Percentiles rank a stretch among this genome's conserved stretches.
These are phyloP conservation scores for Solen grandis DNA, from an alignment of 1,140 invertebrate species.

Conservation along the genomic window DNA sequence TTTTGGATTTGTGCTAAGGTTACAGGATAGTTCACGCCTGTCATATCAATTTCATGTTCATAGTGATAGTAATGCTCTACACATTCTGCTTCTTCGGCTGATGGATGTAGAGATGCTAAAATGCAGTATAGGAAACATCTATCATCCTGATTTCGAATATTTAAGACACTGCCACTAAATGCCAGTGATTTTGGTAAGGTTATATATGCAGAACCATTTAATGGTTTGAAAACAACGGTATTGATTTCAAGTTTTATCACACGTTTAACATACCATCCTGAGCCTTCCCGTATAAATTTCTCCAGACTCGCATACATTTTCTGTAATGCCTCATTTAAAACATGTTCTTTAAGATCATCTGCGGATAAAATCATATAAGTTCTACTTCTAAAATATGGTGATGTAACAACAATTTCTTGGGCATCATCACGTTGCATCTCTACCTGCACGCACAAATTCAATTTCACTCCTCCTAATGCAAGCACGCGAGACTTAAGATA, in stretches of 20 bases:
- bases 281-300: too few species aligned
- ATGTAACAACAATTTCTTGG: background rate
- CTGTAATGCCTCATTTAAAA: background rate
- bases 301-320: too few species aligned
- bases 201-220: background rate
- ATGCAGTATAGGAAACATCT: too few species aligned
- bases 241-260: background rate
- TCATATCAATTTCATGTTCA: conserved; percentile 6
- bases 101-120: too few species aligned
- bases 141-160: too few species aligned
- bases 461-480: too few species aligned
- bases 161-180: background rate
- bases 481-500: too few species aligned
- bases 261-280: too few species aligned
- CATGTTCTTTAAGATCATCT: background rate
- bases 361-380: too few species aligned
- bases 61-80: background rate
- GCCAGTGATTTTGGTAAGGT: background rate
- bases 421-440: too few species aligned
- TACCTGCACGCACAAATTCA: too few species aligned
- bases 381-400: too few species aligned
- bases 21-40: background rate
- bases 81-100: background rate
- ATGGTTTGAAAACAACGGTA: background rate
- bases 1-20: background rate